These are phyloP conservation scores for Caradrina clavipalpis DNA, from an alignment of 2,888 invertebrate genomes.

Conservation along the genomic window DNA sequence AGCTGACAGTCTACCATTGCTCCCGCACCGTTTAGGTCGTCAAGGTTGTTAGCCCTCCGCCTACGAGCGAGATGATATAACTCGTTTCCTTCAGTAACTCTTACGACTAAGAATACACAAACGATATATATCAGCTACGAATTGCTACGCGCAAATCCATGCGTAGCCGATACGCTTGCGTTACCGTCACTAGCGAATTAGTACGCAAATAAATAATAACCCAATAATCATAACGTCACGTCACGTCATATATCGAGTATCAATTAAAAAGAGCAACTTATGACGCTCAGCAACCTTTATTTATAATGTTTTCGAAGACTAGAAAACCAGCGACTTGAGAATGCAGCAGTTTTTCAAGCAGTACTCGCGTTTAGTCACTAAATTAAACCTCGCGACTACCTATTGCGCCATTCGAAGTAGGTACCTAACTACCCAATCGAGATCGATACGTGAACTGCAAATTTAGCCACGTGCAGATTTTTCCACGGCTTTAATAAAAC, in stretches of 20 bases:
- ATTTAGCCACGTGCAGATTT: slow-evolving; percentile 47
- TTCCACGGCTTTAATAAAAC: slow-evolving; percentile 48
- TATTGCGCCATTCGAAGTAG: not conserved
- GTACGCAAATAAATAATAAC: slow-evolving; percentile 49
- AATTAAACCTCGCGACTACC: no score
- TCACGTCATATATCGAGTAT: slow-evolving; percentile 23
- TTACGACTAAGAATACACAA: slow-evolving; percentile 41
- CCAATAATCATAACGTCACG: slow-evolving; percentile 46
- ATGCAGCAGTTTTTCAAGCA: not conserved
- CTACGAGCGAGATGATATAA: slow-evolving; percentile 54
- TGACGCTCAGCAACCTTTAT: no score
- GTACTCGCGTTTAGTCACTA: not conserved
- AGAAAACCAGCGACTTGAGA: not conserved
- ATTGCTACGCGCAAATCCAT: slow-evolving; percentile 58
- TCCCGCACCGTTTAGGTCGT: slow-evolving; percentile 46
- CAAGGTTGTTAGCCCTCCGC: slow-evolving; percentile 57
- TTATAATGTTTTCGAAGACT: no score
- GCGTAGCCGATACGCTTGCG: slow-evolving; percentile 50
- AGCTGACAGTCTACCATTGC: slow-evolving; percentile 22
- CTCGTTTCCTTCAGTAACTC: slow-evolving; percentile 53
- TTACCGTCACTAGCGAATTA: slow-evolving; percentile 43
- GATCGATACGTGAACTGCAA: slow-evolving; percentile 20
- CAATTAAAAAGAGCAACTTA: slow-evolving; percentile 9
- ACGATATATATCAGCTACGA: slow-evolving; percentile 51
- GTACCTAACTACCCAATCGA: not conserved